A percentile compares a stretch with the other conserved stretches of the same genome.
These are phyloP conservation scores for Falco cherrug DNA, from an alignment of 2,797 vertebrate species.

Conservation along the genomic window DNA sequence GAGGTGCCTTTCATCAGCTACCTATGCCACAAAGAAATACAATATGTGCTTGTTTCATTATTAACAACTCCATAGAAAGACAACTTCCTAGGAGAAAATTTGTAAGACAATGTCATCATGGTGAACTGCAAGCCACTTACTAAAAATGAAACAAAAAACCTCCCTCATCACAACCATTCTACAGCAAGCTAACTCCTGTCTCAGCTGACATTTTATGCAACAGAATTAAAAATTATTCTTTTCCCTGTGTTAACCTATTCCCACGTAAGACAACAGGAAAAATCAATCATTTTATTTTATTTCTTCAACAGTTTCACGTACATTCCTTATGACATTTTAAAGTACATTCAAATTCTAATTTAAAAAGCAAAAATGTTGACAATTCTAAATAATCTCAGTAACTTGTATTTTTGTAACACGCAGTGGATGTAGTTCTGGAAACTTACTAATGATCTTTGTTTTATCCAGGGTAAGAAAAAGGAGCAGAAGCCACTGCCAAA, in stretches of 20 bases:
- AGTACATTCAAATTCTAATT: neutral
- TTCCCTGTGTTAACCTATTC: neutral
- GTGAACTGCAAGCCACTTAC: neutral
- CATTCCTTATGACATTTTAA: neutral
- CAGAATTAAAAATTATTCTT: neutral
- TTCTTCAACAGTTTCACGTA: neutral
- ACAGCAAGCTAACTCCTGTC: neutral
- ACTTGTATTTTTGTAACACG: neutral
- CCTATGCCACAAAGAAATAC: neutral
- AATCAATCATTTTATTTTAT: neutral
- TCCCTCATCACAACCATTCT: neutral
- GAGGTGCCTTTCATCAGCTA: neutral
- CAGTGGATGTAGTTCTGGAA: neutral
- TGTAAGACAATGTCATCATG: neutral
- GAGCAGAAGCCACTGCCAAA: constrained; percentile 71
- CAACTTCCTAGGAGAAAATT: neutral
- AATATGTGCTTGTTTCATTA: fast-evolving
- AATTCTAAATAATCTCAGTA: neutral
- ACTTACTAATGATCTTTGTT: neutral
- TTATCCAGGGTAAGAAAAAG: constrained; percentile 77
- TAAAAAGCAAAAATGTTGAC: neutral
- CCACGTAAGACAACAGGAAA: neutral
- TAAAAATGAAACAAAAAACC: neutral
- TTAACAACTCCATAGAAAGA: neutral
- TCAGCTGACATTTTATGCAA: neutral